Evolutionary conservation across 2,113 vertebrate species (phyloP), one percentile per base, ranked within the genome.

Genomic region (Rana temporaria): DNA sequence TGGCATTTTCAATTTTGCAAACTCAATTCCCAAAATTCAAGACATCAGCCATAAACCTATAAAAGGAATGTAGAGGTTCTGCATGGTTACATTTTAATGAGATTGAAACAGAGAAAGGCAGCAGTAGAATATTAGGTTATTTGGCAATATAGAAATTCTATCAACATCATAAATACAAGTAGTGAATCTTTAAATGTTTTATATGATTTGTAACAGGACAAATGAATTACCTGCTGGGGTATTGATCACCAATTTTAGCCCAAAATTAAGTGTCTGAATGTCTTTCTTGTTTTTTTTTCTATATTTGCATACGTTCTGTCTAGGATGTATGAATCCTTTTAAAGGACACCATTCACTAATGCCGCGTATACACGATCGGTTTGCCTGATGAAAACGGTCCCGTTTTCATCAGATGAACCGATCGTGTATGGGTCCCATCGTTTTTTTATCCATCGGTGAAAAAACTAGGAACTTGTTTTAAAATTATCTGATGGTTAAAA

Each of bases 1-100:
- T 79, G 77, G 77, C 77, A 79, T 56, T 79, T 79, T 57, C 77
- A 79, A 79, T 79, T 79, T 66, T 79, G 52, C 63, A 79, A 79
- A 65, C 77, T 67, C 77, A 68, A 68, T 57, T 79, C 53, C 77
- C 77, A 67, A 79, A 76, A 79, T 79, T 79, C 77, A 67, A 55
- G 63, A 57, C 77, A 68, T 79, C 64, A 38, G 77, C 77, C 67
- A 55, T 30, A 79, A 79, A 79, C 77, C 48, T 67, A 57, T 79
- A 57, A 79, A 79, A 68, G 64, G 77, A 18, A 79, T 68, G 77
- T 68, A 68, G 64, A 79, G n/a, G 77, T 79, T 79, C 77, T 79
- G 77, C 77, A 79, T 79, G 77, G 64, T 38, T 79, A 68, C 63
- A 68, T 68, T 79, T 79, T 79, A 79, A 79, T 79, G 52, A 79